Percentiles rank a stretch among this genome's conserved stretches.
phyloP scores from a whole-genome alignment of 2,888 invertebrate species.

The Papilio gigon region DNA sequence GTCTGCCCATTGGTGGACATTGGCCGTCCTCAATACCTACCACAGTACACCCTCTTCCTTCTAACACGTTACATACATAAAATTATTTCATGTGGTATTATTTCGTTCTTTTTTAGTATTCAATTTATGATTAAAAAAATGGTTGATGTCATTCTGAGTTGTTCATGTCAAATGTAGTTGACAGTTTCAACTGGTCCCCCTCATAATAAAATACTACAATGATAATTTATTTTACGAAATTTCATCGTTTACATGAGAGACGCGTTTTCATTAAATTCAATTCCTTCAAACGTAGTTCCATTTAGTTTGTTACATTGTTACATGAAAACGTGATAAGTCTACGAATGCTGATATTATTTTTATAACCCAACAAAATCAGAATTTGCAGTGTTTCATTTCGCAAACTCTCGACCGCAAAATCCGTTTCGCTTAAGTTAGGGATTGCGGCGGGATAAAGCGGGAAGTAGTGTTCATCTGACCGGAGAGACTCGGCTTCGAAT shows the following conservation, averaged over 20 bases:
- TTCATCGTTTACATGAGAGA: not conserved
- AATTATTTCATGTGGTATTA: too few species aligned
- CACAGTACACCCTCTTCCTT: too few species aligned
- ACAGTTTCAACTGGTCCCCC: too few species aligned
- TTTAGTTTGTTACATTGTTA: not conserved
- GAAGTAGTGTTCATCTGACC: constrained; percentile 30
- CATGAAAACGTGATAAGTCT: constrained; percentile 11
- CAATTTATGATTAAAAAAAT: too few species aligned
- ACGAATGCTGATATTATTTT: constrained; percentile 2
- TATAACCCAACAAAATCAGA: constrained; percentile 13
- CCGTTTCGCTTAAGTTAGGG: constrained; percentile 26
- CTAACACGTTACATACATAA: too few species aligned
- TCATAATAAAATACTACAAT: too few species aligned
- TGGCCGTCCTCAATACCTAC: too few species aligned
- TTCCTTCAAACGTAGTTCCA: not conserved
- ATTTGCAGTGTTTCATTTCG: constrained; percentile 17
- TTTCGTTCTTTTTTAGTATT: too few species aligned
- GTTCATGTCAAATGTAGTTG: too few species aligned
- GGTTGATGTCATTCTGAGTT: too few species aligned
- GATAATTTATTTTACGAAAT: not conserved
- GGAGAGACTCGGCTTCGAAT: constrained; percentile 11
- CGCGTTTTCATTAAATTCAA: not conserved
- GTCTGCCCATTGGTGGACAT: too few species aligned
- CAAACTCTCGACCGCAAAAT: constrained; percentile 22
- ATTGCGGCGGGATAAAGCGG: constrained; percentile 26